Evolutionary conservation across 1,140 invertebrate genomes (phyloP), one percentile per base, ranked within the genome.

Genomic region (Dendrolimus punctatus): DNA sequence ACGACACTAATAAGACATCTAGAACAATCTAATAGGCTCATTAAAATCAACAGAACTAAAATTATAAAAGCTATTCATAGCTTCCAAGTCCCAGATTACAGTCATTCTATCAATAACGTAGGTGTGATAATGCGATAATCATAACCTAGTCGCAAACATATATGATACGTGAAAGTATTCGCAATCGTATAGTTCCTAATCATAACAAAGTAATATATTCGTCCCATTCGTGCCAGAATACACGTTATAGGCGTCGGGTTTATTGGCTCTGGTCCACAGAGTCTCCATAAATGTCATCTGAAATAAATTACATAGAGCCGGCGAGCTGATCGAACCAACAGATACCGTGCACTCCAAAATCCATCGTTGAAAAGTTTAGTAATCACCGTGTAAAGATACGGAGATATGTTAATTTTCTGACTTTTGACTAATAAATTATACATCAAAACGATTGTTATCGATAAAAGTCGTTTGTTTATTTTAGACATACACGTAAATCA

Each of bases 201-300:
- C 48, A 49, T 41, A 53, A 53, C 46, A 46, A 62, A 36, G 57
- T 76, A 60, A 73, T 62, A 65, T 69, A 63, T 66, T 60, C 56
- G 64, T 68, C 49, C 49, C 43, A 37, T 49, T 37, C 56, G 68
- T 64, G 62, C 73, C 58, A 46, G 59, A 63, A 68, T 57, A 68
- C 62, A 58, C 61, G 54, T 70, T 76, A 71, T 70, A 68, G 61
- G 66, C 65, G 66, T 60, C 59, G 50, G 49, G 51, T 75, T 73
- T 79, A 81, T 73, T 77, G 71, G 58, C 64, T 73, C 59, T 56
- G 56, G 44, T 67, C 66, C 64, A 73, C 74, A 76, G 73, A 69
- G 74, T 72, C 59, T 66, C 66, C 66, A 80, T 83, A 76, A 83
- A 79, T 72, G 77, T 79, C 80, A 74, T 68, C 57, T 65, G 53